Conservation (phyloP, 2,113 vertebrate genomes). For the Rostratula benghalensis region DNA sequence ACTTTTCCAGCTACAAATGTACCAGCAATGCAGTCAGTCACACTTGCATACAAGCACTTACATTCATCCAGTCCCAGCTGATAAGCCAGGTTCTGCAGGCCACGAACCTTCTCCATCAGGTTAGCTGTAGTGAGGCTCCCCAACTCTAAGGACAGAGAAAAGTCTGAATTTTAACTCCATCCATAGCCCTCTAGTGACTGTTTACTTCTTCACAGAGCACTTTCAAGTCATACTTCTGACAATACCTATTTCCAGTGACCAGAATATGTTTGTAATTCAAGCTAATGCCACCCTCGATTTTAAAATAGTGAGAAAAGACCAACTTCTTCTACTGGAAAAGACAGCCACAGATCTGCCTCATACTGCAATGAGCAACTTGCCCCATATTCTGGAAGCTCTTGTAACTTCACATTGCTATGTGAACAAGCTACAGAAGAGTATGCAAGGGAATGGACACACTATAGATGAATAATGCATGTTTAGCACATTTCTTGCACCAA, state of each 20-base stretch:
- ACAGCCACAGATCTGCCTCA: background rate
- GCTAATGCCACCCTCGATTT: background rate
- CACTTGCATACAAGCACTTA: constrained; percentile 75
- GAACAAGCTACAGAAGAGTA: background rate
- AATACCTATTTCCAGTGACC: background rate
- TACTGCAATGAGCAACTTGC: background rate
- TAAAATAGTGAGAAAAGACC: background rate
- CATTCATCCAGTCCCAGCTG: constrained; percentile 97
- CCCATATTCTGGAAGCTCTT: background rate
- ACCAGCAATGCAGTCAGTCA: background rate
- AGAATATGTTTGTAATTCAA: background rate
- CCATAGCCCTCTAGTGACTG: background rate
- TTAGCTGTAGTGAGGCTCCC: constrained; percentile 97
- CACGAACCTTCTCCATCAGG: constrained; percentile 98
- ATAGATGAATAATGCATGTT: background rate
- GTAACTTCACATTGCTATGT: accelerated
- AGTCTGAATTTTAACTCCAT: background rate
- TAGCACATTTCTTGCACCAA: background rate
- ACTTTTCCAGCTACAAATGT: background rate
- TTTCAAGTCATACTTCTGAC: background rate
- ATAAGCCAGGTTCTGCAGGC: constrained; percentile 96
- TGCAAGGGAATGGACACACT: background rate
- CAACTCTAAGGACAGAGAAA: constrained; percentile 79
- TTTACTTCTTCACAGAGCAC: background rate
- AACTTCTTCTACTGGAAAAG: background rate